Percentiles rank a stretch among this genome's conserved stretches.
phyloP scores from a whole-genome alignment of 2,888 invertebrate species.

The Bellardia pandia region DNA sequence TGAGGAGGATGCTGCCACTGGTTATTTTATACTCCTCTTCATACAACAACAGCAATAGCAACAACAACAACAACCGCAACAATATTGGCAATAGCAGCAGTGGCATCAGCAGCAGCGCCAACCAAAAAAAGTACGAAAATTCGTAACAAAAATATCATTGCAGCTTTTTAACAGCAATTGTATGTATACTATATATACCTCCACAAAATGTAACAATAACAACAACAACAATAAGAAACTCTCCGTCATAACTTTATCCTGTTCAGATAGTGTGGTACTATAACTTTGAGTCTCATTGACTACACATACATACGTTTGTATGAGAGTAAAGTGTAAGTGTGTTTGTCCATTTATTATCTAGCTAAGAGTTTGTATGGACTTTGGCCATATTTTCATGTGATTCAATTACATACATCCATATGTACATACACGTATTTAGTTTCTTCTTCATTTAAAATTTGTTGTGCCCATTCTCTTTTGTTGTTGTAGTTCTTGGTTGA shows the following conservation, averaged over 20 bases:
- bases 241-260: not conserved
- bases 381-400: constrained; percentile 62
- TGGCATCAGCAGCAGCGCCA: constrained; percentile 1
- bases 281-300: constrained; percentile 59
- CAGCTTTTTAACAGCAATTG: constrained; percentile 48
- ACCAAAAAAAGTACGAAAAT: not conserved
- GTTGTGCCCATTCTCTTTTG: constrained; percentile 20
- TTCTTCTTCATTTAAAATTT: not conserved
- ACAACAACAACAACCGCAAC: constrained; percentile 14
- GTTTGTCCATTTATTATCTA: constrained; percentile 8
- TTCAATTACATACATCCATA: not conserved
- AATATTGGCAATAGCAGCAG: constrained; percentile 37
- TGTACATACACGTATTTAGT: not conserved
- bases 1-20: constrained; percentile 44
- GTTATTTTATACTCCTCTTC: constrained; percentile 38
- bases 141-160: constrained; percentile 35
- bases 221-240: constrained; percentile 5
- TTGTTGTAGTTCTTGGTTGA: constrained; percentile 44
- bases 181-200: constrained; percentile 43
- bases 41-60: constrained; percentile 33
- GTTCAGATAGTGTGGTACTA: constrained; percentile 15
- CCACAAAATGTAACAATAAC: not conserved
- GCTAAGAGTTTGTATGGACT: constrained; percentile 26
- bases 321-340: not conserved
- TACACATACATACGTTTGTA: not conserved